Evolutionary conservation across 2,113 vertebrate species (phyloP).

Genomic region (Syngnathus typhle): DNA sequence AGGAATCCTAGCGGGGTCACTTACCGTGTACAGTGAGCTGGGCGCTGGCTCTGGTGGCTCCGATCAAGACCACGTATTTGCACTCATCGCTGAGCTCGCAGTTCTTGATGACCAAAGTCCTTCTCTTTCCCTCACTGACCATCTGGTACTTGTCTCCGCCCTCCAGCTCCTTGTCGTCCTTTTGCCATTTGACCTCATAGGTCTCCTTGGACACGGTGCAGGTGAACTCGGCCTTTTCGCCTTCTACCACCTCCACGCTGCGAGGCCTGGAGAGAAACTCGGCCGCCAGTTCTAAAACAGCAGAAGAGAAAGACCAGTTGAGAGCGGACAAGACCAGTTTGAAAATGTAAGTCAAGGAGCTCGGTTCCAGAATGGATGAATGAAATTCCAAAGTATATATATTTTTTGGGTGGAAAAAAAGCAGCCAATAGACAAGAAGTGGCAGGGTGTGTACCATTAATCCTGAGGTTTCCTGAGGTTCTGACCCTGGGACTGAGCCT

Average conservation of each 20-base stretch:
- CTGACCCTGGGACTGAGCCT: constrained; percentile 76
- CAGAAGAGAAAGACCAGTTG: not conserved
- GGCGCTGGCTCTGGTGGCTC: constrained; percentile 81
- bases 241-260: constrained; percentile 88
- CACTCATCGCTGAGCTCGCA: constrained; percentile 81
- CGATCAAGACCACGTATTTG: constrained; percentile 78
- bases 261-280: constrained; percentile 90
- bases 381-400: not conserved
- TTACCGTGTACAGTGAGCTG: constrained; percentile 84
- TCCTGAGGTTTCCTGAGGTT: constrained; percentile 83
- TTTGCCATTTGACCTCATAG: constrained; percentile 84
- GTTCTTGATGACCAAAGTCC: constrained; percentile 78
- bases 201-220: constrained; percentile 92
- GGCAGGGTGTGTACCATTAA: constrained; percentile 73
- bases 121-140: constrained; percentile 84
- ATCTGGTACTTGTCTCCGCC: constrained; percentile 84
- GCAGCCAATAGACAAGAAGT: not conserved
- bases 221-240: constrained; percentile 87
- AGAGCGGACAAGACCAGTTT: not conserved
- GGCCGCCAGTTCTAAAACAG: constrained; percentile 83
- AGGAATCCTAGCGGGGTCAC: not conserved
- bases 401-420: not conserved
- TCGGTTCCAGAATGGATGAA: not conserved
- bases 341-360: not conserved
- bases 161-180: constrained; percentile 74